Conservation (phyloP, 1,140 invertebrate genomes). For the Drosophila varians region DNA sequence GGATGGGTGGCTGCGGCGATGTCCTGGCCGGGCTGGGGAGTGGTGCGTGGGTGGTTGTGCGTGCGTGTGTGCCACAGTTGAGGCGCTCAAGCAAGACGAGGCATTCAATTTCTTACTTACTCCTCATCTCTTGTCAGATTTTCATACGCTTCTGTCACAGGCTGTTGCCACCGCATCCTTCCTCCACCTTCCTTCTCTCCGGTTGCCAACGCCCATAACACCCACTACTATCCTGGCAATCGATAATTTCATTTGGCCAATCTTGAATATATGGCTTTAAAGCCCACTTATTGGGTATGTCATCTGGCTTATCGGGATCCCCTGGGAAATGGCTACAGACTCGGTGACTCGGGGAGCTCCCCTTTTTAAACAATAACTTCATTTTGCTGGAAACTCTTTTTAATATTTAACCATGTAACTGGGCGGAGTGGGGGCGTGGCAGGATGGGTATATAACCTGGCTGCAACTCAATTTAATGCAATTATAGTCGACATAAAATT, state of each 20-base stretch:
- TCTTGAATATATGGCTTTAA: constrained; percentile 21
- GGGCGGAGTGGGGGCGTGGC: background rate
- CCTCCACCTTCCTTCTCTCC: too few species aligned
- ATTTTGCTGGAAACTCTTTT: constrained; percentile 43
- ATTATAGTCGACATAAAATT: constrained; percentile 75
- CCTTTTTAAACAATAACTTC: constrained; percentile 44
- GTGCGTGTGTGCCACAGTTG: constrained; percentile 22
- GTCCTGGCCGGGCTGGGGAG: background rate
- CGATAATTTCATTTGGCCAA: constrained; percentile 60
- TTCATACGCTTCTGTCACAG: constrained; percentile 50
- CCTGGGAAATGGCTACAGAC: constrained; percentile 9
- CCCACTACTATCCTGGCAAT: constrained; percentile 25
- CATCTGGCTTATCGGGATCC: background rate
- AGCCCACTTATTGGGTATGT: constrained; percentile 14
- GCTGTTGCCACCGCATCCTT: background rate
- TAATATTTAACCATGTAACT: constrained; percentile 32
- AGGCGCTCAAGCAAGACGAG: constrained; percentile 50
- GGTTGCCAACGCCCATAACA: too few species aligned
- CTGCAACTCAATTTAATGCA: constrained; percentile 66
- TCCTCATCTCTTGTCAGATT: constrained; percentile 64
- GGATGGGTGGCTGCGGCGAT: background rate
- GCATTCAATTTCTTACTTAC: constrained; percentile 66
- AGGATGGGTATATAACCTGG: background rate
- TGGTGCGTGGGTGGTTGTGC: constrained; percentile 4
- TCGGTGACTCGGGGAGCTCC: too few species aligned